These are phyloP conservation scores for Turnix velox DNA, from an alignment of 2,113 vertebrate species.

Conservation along the genomic window DNA sequence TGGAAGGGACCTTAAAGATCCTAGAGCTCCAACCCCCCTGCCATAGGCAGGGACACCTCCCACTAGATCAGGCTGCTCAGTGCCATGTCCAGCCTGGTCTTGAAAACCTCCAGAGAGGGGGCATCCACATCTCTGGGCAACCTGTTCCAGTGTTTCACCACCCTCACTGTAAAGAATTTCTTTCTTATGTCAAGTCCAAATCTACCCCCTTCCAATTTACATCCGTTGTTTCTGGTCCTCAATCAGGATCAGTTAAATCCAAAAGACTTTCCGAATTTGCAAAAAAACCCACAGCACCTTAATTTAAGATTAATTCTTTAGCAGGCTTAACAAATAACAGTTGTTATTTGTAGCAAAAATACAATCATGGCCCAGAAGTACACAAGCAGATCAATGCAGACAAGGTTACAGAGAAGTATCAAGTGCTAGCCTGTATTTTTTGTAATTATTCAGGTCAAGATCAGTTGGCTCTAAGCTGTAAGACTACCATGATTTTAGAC, in stretches of 20 bases:
- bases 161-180: too few species aligned
- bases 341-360: not conserved
- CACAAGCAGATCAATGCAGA: accelerated
- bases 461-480: not conserved
- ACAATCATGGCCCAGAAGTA: not conserved
- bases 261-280: not conserved
- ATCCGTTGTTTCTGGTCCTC: too few species aligned
- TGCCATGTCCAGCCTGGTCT: too few species aligned
- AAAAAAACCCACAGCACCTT: not conserved
- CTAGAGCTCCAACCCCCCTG: too few species aligned
- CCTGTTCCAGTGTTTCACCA: too few species aligned
- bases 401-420: not conserved
- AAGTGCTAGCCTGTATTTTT: not conserved
- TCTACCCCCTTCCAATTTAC: too few species aligned
- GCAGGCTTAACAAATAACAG: not conserved
- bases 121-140: too few species aligned
- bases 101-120: too few species aligned
- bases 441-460: not conserved
- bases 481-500: not conserved
- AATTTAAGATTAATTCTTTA: not conserved
- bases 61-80: too few species aligned
- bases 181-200: too few species aligned
- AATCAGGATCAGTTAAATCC: not conserved
- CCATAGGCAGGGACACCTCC: too few species aligned
- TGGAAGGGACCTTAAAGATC: too few species aligned